phyloP scores from a whole-genome alignment of 1,140 invertebrate species.

The Papilio aristodemus region DNA sequence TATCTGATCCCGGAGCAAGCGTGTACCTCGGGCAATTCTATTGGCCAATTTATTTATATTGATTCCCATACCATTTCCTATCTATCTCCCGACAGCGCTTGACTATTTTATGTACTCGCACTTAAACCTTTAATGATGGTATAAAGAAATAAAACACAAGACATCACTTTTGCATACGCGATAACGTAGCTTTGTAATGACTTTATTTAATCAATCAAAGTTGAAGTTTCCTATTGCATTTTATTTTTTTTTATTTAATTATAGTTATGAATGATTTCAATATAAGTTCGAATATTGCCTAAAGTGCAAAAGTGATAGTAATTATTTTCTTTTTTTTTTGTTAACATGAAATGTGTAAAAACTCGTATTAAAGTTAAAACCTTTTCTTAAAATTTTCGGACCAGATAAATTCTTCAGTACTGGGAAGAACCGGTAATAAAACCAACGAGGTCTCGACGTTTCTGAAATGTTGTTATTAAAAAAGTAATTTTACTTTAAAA shows the following conservation, averaged over 20 bases:
- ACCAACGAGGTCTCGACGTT: neutral
- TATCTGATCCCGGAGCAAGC: conserved; percentile 59
- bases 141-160: conserved; percentile 60
- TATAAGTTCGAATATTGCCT: too few species aligned
- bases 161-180: conserved; percentile 42
- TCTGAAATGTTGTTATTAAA: neutral
- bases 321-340: neutral
- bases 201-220: conserved; percentile 5
- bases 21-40: conserved; percentile 68
- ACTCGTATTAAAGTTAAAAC: neutral
- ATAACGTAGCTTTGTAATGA: conserved; percentile 23
- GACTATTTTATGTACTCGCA: conserved; percentile 64
- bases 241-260: too few species aligned
- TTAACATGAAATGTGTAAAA: neutral
- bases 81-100: conserved; percentile 60
- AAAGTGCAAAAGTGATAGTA: too few species aligned
- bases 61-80: conserved; percentile 71
- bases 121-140: conserved; percentile 59
- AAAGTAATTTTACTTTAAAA: conserved; percentile 2
- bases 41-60: conserved; percentile 77
- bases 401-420: conserved; percentile 14
- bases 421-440: conserved; percentile 7
- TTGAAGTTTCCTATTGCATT: neutral
- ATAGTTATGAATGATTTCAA: neutral
- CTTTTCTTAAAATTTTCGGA: neutral